Evolutionary conservation across 2,888 invertebrate genomes (phyloP), one percentile per base, ranked within the genome.

Genomic region (Drosophila tanythrix): DNA sequence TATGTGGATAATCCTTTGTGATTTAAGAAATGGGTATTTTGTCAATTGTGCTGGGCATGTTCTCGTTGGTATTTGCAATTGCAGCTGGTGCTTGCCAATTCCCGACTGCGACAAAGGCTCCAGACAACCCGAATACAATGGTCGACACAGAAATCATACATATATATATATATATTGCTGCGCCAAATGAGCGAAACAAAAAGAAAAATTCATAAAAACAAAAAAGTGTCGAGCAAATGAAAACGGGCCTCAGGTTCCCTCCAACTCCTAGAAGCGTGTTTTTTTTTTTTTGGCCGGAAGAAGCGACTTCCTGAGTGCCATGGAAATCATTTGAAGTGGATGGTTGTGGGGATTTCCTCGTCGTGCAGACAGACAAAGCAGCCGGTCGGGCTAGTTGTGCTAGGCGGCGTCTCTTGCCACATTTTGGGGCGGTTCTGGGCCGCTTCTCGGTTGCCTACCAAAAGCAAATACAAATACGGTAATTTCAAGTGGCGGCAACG

Each of bases 301-400:
- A 79, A 75, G 72, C 71, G 72, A 81, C 82, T 83, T 83, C 84
- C 82, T 76, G 76, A 83, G 81, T 83, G 81, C 68, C 82, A 81
- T 81, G 79, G 70, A 83, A 76, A 82, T 79, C 66, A 77, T 83
- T 81, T 82, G 61, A 70, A 82, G 83, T 80, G 77, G 56, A 48
- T 59, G 62, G 43, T 53, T 57, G 57, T 51, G 66, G 75, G 65
- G 79, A 18, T 52, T 72, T 61, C 62, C 78, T 70, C 46, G 67
- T 57, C 67, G 55, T 40, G 57, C 29, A 33, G 46, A 25, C 78
- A 69, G 78, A 79, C 78, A 79, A 74, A 75, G 66, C 46, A 40
- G 67, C 52, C 56, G 59, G 52, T 46, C 35, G 48, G 50, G 57
- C 43, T 63, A 59, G 50, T 36, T 63, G 43, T 38, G 65, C 78